Conservation (phyloP, 2,113 vertebrate species). For the Cairina moschata region DNA sequence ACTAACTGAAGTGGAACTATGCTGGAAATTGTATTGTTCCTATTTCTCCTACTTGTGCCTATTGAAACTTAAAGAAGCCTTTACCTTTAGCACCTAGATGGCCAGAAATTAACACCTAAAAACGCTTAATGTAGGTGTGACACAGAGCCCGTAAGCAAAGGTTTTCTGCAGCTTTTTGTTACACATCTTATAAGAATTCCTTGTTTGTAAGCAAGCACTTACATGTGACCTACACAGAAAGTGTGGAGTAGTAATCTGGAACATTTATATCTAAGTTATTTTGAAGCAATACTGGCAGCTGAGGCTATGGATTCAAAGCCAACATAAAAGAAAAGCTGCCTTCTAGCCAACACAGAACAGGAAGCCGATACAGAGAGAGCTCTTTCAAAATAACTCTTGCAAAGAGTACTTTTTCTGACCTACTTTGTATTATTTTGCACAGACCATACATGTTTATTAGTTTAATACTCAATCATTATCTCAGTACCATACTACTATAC, state of each 20-base stretch:
- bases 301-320: conserved; percentile 28
- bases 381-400: conserved; percentile 34
- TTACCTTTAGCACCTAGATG: background rate
- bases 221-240: background rate
- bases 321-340: conserved; percentile 30
- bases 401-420: conserved; percentile 27
- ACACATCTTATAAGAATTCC: background rate
- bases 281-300: conserved; percentile 37
- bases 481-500: background rate
- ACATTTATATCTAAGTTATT: background rate
- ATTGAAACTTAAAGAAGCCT: background rate
- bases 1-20: background rate
- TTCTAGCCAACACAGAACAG: conserved; percentile 39
- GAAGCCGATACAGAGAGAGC: conserved; percentile 52
- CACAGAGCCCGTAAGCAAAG: background rate
- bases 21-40: background rate
- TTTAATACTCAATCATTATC: background rate
- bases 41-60: background rate
- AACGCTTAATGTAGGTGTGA: background rate
- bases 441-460: background rate
- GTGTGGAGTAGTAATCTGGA: background rate
- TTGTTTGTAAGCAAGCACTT: background rate
- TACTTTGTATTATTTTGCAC: conserved; percentile 33
- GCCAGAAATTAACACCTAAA: background rate
- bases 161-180: background rate